Evolutionary conservation across 2,888 invertebrate genomes (phyloP).

Genomic region (Eulithis testata): DNA sequence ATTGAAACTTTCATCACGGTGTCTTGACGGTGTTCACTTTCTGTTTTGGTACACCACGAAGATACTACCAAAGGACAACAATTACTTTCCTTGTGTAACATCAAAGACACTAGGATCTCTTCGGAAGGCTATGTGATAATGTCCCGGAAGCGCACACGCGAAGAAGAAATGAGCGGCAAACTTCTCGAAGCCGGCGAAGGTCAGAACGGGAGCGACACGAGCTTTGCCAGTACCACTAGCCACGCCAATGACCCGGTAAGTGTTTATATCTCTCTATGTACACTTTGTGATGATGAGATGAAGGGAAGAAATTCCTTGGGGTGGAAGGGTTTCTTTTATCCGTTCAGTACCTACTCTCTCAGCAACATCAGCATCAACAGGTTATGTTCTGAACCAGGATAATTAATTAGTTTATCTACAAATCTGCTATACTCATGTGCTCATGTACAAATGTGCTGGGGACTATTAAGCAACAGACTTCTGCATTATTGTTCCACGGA

Average conservation of each 20-base stretch:
- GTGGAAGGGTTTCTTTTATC: no score
- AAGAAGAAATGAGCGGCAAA: conserved; percentile 71
- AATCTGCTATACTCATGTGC: no score
- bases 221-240: conserved; percentile 58
- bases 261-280: conserved; percentile 1
- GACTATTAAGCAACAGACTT: no score
- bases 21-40: conserved; percentile 5
- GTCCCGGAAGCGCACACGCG: conserved; percentile 75
- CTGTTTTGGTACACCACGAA: conserved; percentile 6
- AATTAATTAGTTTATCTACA: no score
- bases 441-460: no score
- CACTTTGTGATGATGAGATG: background rate
- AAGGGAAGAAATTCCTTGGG: background rate
- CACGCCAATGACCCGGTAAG: conserved; percentile 59
- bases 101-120: conserved; percentile 5
- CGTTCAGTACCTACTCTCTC: no score
- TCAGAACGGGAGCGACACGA: conserved; percentile 66
- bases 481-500: no score
- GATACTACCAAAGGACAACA: background rate
- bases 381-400: no score
- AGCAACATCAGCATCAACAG: no score
- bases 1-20: conserved; percentile 2
- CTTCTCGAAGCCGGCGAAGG: conserved; percentile 60
- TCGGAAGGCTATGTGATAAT: conserved; percentile 68
- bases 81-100: background rate